These are phyloP conservation scores for Aphelocoma californica DNA, from an alignment of 2,797 vertebrate species.

Conservation along the genomic window DNA sequence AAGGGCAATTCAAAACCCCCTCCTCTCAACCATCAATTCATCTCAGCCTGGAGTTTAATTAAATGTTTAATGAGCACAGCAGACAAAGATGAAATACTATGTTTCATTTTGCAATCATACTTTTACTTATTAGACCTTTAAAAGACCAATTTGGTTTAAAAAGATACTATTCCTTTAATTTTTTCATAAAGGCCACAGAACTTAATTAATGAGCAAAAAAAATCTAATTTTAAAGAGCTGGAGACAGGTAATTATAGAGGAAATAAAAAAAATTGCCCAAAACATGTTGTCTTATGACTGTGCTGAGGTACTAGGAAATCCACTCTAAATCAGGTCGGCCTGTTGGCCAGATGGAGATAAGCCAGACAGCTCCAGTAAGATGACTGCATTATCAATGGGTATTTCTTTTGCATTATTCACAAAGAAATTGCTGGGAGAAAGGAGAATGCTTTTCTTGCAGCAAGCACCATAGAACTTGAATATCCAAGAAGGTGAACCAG, in stretches of 20 bases:
- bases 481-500: not conserved
- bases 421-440: not conserved
- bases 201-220: constrained; percentile 47
- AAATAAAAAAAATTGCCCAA: not conserved
- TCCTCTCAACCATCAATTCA: constrained; percentile 1
- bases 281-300: not conserved
- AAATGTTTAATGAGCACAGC: constrained; percentile 67
- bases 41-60: constrained; percentile 53
- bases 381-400: not conserved
- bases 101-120: constrained; percentile 66
- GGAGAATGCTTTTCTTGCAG: not conserved
- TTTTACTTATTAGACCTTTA: constrained; percentile 59
- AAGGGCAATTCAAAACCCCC: not conserved
- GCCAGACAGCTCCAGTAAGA: not conserved
- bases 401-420: not conserved
- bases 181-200: constrained; percentile 63
- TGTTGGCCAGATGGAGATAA: not conserved
- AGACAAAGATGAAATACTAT: constrained; percentile 53
- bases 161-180: constrained; percentile 60
- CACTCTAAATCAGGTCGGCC: not conserved
- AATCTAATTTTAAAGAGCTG: constrained; percentile 33
- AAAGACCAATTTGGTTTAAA: constrained; percentile 59
- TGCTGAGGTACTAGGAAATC: not conserved
- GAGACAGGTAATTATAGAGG: constrained; percentile 15
- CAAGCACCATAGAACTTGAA: not conserved